A percentile compares a stretch with the other conserved stretches of the same genome.
These are phyloP conservation scores for Scolopax bukidnonensis DNA, from an alignment of 2,797 vertebrate genomes.

Conservation along the genomic window DNA sequence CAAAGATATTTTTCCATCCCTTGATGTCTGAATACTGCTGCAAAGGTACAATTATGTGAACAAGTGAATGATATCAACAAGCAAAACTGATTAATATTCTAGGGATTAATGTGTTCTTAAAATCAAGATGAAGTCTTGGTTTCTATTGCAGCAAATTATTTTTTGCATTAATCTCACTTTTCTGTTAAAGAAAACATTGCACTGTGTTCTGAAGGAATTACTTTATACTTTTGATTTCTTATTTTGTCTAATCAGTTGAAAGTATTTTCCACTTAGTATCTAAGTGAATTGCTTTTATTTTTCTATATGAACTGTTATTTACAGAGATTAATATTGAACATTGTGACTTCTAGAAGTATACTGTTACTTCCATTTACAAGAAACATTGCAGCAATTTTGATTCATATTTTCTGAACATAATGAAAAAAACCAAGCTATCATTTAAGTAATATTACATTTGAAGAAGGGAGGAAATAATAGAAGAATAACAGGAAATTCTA, in stretches of 20 bases:
- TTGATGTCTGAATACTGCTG: not conserved
- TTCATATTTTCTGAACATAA: slow-evolving; percentile 36
- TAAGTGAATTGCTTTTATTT: not conserved
- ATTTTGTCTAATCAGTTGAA: not conserved
- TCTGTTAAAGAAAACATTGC: not conserved
- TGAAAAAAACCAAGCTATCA: not conserved
- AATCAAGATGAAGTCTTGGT: not conserved
- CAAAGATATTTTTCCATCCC: not conserved
- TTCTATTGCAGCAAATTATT: not conserved
- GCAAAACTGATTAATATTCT: not conserved
- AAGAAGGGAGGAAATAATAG: slow-evolving; percentile 3
- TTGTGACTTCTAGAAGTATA: not conserved
- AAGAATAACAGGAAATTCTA: slow-evolving; percentile 25
- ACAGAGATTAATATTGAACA: not conserved
- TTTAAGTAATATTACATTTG: slow-evolving; percentile 28
- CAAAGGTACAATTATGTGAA: not conserved
- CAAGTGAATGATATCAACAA: not conserved
- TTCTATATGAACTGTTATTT: not conserved
- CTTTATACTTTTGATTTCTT: not conserved
- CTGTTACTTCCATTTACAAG: not conserved
- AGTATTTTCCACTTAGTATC: not conserved
- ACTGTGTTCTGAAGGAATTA: not conserved
- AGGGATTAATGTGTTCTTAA: not conserved
- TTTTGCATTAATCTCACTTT: not conserved
- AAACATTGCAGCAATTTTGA: not conserved